Evolutionary conservation across 2,113 vertebrate species (phyloP).

Genomic region (Myiagra hebetior): DNA sequence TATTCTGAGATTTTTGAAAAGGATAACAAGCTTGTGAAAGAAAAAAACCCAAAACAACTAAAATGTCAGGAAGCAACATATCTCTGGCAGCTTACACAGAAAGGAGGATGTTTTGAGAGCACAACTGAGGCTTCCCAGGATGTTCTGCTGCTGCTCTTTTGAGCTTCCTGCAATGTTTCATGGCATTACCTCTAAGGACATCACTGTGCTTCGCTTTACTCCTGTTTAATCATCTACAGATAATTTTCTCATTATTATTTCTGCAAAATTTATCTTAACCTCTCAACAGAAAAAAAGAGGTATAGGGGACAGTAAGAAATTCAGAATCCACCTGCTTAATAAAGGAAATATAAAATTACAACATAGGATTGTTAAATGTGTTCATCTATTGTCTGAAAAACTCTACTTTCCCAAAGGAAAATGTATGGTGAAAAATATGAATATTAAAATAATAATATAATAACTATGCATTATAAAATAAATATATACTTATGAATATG

Average conservation of each 20-base stretch:
- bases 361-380: neutral
- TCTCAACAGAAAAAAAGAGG: neutral
- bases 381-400: neutral
- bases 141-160: neutral
- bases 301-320: neutral
- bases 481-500: neutral
- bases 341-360: neutral
- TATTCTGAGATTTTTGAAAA: neutral
- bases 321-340: neutral
- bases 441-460: neutral
- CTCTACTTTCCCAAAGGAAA: neutral
- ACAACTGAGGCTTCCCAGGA: neutral
- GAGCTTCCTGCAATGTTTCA: neutral
- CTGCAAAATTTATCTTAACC: neutral
- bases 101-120: neutral
- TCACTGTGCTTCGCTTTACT: neutral
- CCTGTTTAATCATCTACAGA: neutral
- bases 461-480: neutral
- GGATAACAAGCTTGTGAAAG: neutral
- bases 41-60: neutral
- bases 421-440: neutral
- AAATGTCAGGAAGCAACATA: neutral
- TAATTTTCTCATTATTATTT: neutral
- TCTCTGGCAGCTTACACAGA: neutral
- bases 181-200: neutral